Base-by-base conservation (phyloP, 2,888 invertebrate genomes). In the Tenthredo livida region DNA sequence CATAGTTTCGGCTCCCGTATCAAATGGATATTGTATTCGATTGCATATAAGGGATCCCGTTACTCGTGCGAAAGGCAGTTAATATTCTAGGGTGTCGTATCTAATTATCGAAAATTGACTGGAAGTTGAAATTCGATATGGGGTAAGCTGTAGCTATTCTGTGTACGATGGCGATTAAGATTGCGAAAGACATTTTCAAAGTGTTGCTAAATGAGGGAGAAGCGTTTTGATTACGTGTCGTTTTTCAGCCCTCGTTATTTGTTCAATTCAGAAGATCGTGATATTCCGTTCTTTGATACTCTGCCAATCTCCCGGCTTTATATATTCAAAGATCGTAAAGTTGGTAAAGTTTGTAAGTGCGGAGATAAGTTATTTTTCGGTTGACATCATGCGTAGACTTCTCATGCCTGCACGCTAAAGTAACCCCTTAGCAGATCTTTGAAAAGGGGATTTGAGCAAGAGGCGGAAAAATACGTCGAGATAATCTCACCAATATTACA, bases 401-500 rank as follows among this genome's bases (percentile, higher is more conserved):
- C 12, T 29, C 12, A 50, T 29, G 77, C 50, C n/a, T n/a, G n/a
- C 29, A 29, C 17, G 77, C 33, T 54, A 33, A 33, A 61, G 54
- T n/a, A 50, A 80, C 4, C 80, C 61, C 33, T 61, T 58, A 7
- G 80, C 61, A 58, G 54, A 47, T 50, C 29, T 80, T 80, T 40
- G 61, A 61, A 80, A 80, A 40, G 61, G 21, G 58, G 80, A 61
- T 80, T 37, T 43, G 40, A 40, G n/a, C 10, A 61, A 10, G 58
- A n/a, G 15, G 58, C 80, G 33, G 2, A 61, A 80, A 80, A 77
- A 77, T 77, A 77, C 29, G 17, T 17, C 3, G 54, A 77, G 77
- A 54, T 77, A 54, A 77, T 77, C 77, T 50, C 77, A 29, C 77
- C 54, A 50, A 77, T 77, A 77, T 77, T 54, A 50, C 72, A 12